Base-by-base conservation (phyloP, 2,888 invertebrate genomes). In the Apotomis turbidana region DNA sequence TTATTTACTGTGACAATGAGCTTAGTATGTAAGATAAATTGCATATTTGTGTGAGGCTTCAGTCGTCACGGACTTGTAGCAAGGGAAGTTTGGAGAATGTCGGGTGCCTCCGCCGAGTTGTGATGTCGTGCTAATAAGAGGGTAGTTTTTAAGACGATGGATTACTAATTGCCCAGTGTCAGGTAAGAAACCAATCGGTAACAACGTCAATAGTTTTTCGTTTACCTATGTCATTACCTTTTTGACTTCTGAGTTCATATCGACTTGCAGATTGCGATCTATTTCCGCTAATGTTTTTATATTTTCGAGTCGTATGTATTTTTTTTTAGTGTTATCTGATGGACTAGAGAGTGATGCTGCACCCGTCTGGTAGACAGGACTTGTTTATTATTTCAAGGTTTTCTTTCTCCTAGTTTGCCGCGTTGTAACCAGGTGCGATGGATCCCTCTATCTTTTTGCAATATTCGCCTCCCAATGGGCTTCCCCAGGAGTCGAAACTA, bases 401-500 rank as follows among this genome's bases (percentile, higher is more conserved):
- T 83, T 67, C 75, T 70, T 52, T 58, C 67, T 46, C 62, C 59
- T 71, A 84, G 83, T 74, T 77, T 77, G 76, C 79, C 87, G 88
- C 86, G 84, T 73, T 76, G 77, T 84, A 86, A 82, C 78, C 84
- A 75, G 73, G 76, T 77, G 87, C 87, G 77, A 97, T 97, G 97
- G 97, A 97, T 94, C 96, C 96, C 77, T 95, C 96, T 87, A 95
- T 96, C 84, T 95, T 85, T 81, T 76, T 95, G 83, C 93, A 94
- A 75, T 95, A 95, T 86, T 94, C 96, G 74, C 94, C 96, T 75
- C 94, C 96, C 72, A 95, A 95, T 92, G 96, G 96, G 83, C 95
- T 97, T 81, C 97, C 97, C 62, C 96, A 97, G 88, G 97, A 97
- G 90, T 97, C 97, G 74, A 97, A 97, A 91, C 93, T 97, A 86